Base-by-base conservation (phyloP, 2,797 vertebrate species). In the Hypotaenidia philippensis region DNA sequence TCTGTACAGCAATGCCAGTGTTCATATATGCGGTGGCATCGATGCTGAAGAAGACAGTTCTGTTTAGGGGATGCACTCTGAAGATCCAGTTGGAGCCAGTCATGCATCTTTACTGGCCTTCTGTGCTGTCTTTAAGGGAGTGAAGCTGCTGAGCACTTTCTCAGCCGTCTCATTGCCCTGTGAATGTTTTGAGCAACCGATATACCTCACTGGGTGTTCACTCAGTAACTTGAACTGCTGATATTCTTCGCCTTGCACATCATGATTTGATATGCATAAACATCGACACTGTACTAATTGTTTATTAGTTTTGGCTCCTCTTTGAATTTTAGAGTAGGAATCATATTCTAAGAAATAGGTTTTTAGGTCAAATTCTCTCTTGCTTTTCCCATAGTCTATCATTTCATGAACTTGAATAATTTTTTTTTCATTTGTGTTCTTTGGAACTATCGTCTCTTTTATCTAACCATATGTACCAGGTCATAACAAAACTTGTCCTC, bases 241-340 rank as follows among this genome's bases (percentile, higher is more conserved):
- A 82, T 95, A 60, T 50, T 90, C 68, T 89, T 87, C 0, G 23
- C 70, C 77, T 93, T 83, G 83, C 83, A 93, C 85, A 94, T 91
- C 81, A 60, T 87, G 87, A 82, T 84, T 95, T 18, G 11, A 78
- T 91, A 57, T 72, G 45, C 75, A 87, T 79, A 95, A 94, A 86
- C 87, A 91, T 93, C 31, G 49, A 91, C 63, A 74, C 38, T 93
- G 80, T 38, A 91, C 61, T 84, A 80, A 91, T 90, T 95, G 95
- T 96, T 97, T 96, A 97, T 97, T 96, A 88, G 94, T 94, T 95
- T 97, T 97, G 95, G 96, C 96, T 94, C 88, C 70, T 70, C 80
- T 88, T 79, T 91, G 60, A 88, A 91, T 93, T 91, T 91, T 87
- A 59, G 74, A 80, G 59, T 82, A 64, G 77, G 83, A 97, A 88